These are phyloP conservation scores for Cerceris ruficornis DNA, from an alignment of 2,888 invertebrate genomes.

Conservation along the genomic window DNA sequence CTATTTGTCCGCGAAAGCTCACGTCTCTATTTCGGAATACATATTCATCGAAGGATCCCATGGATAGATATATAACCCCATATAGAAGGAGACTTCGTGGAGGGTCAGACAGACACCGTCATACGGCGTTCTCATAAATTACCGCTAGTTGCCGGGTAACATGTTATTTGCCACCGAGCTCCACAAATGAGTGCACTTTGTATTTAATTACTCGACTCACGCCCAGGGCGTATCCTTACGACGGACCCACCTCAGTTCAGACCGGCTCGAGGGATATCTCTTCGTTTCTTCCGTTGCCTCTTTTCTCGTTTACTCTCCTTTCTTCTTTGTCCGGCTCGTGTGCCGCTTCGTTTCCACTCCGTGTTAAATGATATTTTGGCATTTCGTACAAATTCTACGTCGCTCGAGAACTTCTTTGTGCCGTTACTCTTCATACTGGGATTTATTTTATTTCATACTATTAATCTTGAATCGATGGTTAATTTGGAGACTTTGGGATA, in stretches of 20 bases:
- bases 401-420: no score
- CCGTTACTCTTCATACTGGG: no score
- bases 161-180: conserved; percentile 79
- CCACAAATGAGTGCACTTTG: conserved; percentile 80
- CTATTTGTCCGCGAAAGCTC: conserved; percentile 51
- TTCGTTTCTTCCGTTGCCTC: conserved; percentile 36
- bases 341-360: not conserved
- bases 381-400: not conserved
- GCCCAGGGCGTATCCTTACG: conserved; percentile 77
- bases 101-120: conserved; percentile 55
- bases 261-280: conserved; percentile 44
- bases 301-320: conserved; percentile 15
- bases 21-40: conserved; percentile 58
- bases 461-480: no score
- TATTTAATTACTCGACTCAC: conserved; percentile 80
- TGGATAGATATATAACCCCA: conserved; percentile 3
- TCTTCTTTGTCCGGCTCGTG: conserved; percentile 6
- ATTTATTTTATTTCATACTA: no score
- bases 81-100: conserved; percentile 52
- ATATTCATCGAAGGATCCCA: conserved; percentile 49
- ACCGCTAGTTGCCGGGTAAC: conserved; percentile 75
- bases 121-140: conserved; percentile 75
- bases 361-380: not conserved
- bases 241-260: conserved; percentile 56
- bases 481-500: no score